phyloP scores from a whole-genome alignment of 2,113 vertebrate species.

The Sphyrna mokarran region DNA sequence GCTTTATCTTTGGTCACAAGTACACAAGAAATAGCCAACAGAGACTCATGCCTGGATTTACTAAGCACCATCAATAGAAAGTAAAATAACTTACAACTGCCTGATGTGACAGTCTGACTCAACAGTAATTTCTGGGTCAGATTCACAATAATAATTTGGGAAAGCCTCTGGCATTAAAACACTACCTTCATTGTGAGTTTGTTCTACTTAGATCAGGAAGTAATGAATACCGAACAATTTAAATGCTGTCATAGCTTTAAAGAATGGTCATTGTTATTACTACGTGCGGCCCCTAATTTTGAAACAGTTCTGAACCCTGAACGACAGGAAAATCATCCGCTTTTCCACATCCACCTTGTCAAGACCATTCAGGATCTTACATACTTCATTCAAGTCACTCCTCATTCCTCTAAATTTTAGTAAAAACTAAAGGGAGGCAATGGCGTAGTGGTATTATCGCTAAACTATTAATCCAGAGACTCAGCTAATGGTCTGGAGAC shows the following conservation, averaged over 20 bases:
- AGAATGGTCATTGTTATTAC: neutral
- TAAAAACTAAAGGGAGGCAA: no score
- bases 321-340: no score
- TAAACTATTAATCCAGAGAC: no score
- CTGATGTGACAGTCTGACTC: neutral
- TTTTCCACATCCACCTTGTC: no score
- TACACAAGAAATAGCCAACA: neutral
- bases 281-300: no score
- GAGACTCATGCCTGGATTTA: neutral
- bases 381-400: no score
- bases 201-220: neutral
- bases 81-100: neutral
- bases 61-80: neutral
- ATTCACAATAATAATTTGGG: neutral
- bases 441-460: no score
- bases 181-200: neutral
- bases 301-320: no score
- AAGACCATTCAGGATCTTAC: no score
- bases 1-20: neutral
- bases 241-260: neutral
- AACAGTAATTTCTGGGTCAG: neutral
- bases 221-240: neutral
- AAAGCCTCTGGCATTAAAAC: neutral
- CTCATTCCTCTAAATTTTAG: no score
- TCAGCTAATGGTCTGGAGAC: no score